These are phyloP conservation scores for Micromys minutus DNA, from an alignment of 2,113 vertebrate genomes.

Conservation along the genomic window DNA sequence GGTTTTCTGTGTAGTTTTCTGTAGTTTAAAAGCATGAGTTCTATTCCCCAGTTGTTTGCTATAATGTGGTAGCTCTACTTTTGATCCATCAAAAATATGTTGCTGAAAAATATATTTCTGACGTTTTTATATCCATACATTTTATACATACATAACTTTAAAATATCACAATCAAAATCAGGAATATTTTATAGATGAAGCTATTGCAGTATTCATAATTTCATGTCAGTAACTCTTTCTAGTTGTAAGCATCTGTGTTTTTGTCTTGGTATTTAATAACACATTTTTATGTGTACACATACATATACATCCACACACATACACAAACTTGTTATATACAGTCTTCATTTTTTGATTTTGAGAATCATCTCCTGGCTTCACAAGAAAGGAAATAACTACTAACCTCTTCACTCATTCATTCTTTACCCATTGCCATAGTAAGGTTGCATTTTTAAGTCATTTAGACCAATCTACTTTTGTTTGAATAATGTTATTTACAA, in stretches of 20 bases:
- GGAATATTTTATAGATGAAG: background rate
- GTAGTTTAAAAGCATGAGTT: conserved; percentile 16
- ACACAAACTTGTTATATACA: background rate
- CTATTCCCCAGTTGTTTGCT: conserved; percentile 24
- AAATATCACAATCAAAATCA: background rate
- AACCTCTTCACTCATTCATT: background rate
- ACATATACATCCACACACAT: background rate
- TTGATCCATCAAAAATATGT: background rate
- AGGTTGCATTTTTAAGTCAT: background rate
- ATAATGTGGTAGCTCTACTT: background rate
- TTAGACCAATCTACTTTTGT: background rate
- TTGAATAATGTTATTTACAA: conserved; percentile 41
- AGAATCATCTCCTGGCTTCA: background rate
- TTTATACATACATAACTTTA: background rate
- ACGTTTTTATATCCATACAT: background rate
- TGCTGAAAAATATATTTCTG: background rate
- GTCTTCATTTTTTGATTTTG: conserved; percentile 14
- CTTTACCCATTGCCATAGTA: background rate
- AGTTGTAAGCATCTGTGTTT: background rate
- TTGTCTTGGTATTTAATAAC: background rate
- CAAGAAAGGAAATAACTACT: background rate
- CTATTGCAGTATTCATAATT: background rate
- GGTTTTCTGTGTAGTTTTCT: background rate
- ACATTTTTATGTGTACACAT: background rate
- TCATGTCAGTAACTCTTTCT: background rate